Evolutionary conservation across 2,888 invertebrate species (phyloP), one percentile per base, ranked within the genome.

Genomic region (Diarsia dahlii): DNA sequence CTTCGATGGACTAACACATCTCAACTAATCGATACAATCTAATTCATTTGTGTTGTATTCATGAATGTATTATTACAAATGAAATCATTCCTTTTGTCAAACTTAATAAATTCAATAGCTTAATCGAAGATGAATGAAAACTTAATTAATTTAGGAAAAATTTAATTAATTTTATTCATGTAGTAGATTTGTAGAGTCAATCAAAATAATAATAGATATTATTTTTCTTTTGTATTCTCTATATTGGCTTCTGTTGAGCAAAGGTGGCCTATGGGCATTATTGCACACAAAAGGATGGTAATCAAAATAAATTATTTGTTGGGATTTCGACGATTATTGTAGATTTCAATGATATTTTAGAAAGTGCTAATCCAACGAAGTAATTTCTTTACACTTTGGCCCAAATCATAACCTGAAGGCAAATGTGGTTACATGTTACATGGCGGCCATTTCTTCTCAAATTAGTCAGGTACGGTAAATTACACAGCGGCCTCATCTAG

Each of bases 121-220:
- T 80, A 78, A 81, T 81, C 50, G 50, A 60, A 76, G 70, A 80
- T 71, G 75, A 86, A 88, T 74, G 58, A 56, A 78, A 80, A 72
- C 68, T 78, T 80, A 76, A 87, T 86, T 76, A 82, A 64, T 12
- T 62, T 77, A 50, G 39, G 66, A 28, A 75, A 72, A 52, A 15
- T 76, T 77, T 73, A 79, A 88, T 88, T 80, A 77, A 82, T 78
- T 84, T 86, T 68, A 84, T 84, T 86, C 75, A 72, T 67, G 46
- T 68, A 63, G 46, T 70, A 10, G 10, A 56, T 39, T 76, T 65
- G 39, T 74, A 13, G 20, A 58, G 64, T 64, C 64, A 64, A 69
- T 81, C 75, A 82, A 66, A 63, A 1, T 60, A 34, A 69, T 52
- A 68, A 76, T 52, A 64, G 48, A 71, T 64, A 52, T 65, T 18